A percentile compares a stretch with the other conserved stretches of the same genome.
phyloP scores from a whole-genome alignment of 2,113 vertebrate species.

The Dromiciops gliroides region DNA sequence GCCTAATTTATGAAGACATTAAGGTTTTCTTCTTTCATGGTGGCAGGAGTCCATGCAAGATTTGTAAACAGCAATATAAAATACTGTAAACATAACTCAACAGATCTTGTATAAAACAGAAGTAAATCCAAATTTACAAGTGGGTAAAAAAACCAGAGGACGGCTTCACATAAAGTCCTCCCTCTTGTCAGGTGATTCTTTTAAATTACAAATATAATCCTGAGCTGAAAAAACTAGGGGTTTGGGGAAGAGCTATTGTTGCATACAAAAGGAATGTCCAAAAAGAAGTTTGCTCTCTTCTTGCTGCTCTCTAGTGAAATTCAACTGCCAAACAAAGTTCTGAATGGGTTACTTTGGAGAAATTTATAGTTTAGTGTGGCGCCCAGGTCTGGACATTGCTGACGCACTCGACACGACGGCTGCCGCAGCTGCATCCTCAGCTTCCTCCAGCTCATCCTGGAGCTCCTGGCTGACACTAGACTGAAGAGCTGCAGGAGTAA shows the following conservation, averaged over 20 bases:
- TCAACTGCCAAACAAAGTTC: conserved; percentile 80
- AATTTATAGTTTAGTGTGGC: conserved; percentile 92
- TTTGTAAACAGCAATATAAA: conserved; percentile 89
- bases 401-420: conserved; percentile 86
- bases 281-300: conserved; percentile 76
- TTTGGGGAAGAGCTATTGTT: conserved; percentile 81
- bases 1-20: conserved; percentile 74
- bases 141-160: conserved; percentile 79
- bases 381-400: conserved; percentile 86
- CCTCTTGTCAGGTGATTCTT: conserved; percentile 81
- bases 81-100: conserved; percentile 88
- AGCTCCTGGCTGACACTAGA: conserved; percentile 99
- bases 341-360: conserved; percentile 75
- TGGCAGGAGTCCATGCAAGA: conserved; percentile 84
- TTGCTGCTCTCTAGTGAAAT: conserved; percentile 74
- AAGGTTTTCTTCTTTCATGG: conserved; percentile 76
- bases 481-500: conserved; percentile 97
- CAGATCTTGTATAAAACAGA: conserved; percentile 82
- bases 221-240: conserved; percentile 85
- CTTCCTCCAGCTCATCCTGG: conserved; percentile 95
- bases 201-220: conserved; percentile 86
- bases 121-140: conserved; percentile 80
- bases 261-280: conserved; percentile 81
- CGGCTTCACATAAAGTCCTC: conserved; percentile 82
- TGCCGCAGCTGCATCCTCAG: conserved; percentile 92